phyloP scores from a whole-genome alignment of 2,113 vertebrate genomes.

The Boulengeromyrus knoepffleri region DNA sequence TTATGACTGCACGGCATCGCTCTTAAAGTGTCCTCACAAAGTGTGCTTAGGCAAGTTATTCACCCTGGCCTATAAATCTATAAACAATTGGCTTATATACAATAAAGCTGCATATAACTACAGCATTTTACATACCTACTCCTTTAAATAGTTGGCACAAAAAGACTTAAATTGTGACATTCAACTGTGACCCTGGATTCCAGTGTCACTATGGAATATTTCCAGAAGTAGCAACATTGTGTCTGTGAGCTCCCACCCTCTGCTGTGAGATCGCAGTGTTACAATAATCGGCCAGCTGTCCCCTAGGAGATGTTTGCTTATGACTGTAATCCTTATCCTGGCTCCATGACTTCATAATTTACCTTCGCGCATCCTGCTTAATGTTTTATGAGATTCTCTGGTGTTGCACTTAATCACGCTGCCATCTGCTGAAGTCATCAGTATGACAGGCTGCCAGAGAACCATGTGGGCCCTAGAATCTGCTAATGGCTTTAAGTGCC shows the following conservation, averaged over 20 bases:
- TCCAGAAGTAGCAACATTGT: background rate
- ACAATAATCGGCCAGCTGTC: background rate
- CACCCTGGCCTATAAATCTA: background rate
- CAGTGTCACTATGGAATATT: background rate
- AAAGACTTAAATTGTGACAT: background rate
- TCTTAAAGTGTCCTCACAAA: background rate
- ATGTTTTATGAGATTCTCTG: constrained; percentile 12
- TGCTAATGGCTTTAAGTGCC: constrained; percentile 30
- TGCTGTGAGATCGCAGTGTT: background rate
- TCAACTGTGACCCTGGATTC: background rate
- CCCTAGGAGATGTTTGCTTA: background rate
- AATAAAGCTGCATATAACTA: background rate
- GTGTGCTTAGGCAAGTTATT: constrained; percentile 1
- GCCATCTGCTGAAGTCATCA: constrained; percentile 53
- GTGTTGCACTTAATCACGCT: constrained; percentile 12
- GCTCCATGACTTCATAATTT: background rate
- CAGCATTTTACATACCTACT: background rate
- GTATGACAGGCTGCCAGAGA: constrained; percentile 23
- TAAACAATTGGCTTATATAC: background rate
- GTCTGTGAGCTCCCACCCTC: background rate
- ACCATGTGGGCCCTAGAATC: constrained; percentile 18
- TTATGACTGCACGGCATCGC: background rate
- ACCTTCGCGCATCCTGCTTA: background rate
- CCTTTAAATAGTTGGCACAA: background rate
- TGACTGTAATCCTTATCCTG: background rate